Conservation (phyloP, 2,888 invertebrate genomes). For the Heterodera filipjevi region DNA sequence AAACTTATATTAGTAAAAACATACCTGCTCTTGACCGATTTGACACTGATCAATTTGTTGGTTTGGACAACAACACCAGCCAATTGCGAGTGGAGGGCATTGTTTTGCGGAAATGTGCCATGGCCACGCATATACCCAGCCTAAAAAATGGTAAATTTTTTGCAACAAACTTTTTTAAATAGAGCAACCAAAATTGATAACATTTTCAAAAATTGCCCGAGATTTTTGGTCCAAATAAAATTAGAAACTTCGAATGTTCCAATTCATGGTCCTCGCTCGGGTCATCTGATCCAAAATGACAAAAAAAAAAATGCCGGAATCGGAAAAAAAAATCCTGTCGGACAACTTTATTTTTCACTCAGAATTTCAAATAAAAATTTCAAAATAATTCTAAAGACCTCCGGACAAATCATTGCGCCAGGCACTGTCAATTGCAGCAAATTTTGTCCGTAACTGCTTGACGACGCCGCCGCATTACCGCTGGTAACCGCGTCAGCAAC, state of each 20-base stretch:
- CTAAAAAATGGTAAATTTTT: background rate
- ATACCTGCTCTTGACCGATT: slow-evolving; percentile 81
- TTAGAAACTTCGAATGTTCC: too few relatives aligned
- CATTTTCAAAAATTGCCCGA: too few relatives aligned
- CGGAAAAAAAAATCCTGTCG: too few relatives aligned
- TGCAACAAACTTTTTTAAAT: too few relatives aligned
- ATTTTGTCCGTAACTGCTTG: background rate
- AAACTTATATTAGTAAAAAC: slow-evolving; percentile 69
- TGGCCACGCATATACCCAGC: slow-evolving; percentile 75
- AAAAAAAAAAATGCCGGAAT: too few relatives aligned
- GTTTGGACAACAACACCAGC: slow-evolving; percentile 92
- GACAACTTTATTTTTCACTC: too few relatives aligned
- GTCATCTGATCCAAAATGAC: too few relatives aligned
- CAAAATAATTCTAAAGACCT: background rate
- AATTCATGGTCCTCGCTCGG: too few relatives aligned
- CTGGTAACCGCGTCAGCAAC: slow-evolving; percentile 5
- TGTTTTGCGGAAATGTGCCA: slow-evolving; percentile 82
- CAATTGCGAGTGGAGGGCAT: slow-evolving; percentile 83
- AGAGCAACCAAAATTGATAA: too few relatives aligned
- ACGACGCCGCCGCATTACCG: background rate
- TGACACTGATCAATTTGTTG: slow-evolving; percentile 88
- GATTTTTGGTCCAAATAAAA: too few relatives aligned
- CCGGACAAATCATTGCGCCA: slow-evolving; percentile 32
- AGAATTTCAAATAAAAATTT: background rate
- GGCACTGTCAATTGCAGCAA: slow-evolving; percentile 28